Evolutionary conservation across 64 coral and sea anemone species (phyloP).

Genomic region (Cladopsammia gracilis): DNA sequence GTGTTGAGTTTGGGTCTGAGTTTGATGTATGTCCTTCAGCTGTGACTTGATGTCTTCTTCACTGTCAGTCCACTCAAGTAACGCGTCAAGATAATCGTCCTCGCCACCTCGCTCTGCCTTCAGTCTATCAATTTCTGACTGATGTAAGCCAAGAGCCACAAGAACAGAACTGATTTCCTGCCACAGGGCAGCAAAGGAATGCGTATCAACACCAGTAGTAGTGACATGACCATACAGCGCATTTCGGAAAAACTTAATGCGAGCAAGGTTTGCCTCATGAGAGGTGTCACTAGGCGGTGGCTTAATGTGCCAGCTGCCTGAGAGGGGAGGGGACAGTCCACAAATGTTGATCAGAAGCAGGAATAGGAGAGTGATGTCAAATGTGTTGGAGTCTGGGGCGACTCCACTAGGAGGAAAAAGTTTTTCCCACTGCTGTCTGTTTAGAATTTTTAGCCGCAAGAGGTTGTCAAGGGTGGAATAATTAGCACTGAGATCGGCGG

Average conservation of each 20-base stretch:
- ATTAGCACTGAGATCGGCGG: background rate
- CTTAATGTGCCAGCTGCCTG: too few relatives aligned
- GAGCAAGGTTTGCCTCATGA: too few relatives aligned
- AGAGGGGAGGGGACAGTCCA: too few relatives aligned
- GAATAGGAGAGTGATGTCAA: too few relatives aligned
- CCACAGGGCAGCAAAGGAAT: constrained; percentile 3
- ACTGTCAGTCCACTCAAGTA: background rate
- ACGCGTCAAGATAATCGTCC: background rate
- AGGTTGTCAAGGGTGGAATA: background rate
- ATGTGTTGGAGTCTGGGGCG: too few relatives aligned
- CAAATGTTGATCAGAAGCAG: too few relatives aligned
- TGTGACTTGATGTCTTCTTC: background rate
- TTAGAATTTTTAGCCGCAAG: background rate
- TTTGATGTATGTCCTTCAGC: background rate
- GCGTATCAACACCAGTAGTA: background rate
- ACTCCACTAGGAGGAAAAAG: too few relatives aligned
- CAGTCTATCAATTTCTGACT: background rate
- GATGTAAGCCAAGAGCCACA: constrained; percentile 18
- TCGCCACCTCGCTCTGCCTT: constrained; percentile 26
- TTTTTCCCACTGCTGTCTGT: background rate
- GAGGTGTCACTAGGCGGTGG: too few relatives aligned
- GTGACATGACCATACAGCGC: background rate
- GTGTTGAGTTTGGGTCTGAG: background rate
- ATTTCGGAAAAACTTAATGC: too few relatives aligned
- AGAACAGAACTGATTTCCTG: background rate